phyloP scores from a whole-genome alignment of 2,888 invertebrate species.

The Trichacis sp. region DNA sequence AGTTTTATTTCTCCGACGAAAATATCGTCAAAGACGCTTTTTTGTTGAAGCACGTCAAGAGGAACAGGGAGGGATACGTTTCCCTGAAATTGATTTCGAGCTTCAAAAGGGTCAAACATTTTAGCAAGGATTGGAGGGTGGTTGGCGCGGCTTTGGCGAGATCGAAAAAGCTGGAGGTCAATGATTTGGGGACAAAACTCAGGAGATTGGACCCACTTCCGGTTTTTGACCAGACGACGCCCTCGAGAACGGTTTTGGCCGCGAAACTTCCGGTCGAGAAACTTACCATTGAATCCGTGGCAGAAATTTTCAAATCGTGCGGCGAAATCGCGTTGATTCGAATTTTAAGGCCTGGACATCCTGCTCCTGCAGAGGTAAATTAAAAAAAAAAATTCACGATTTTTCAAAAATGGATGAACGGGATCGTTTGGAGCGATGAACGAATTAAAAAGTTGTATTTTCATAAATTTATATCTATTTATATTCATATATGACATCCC shows the following conservation, averaged over 20 bases:
- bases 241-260: conserved; percentile 91
- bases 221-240: conserved; percentile 91
- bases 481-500: no score
- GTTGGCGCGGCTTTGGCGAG: conserved; percentile 89
- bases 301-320: conserved; percentile 87
- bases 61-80: conserved; percentile 96
- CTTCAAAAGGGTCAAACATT: conserved; percentile 93
- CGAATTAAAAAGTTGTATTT: no score
- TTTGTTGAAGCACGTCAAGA: conserved; percentile 91
- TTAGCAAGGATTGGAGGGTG: conserved; percentile 94
- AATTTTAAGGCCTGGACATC: conserved; percentile 88
- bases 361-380: conserved; percentile 86
- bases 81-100: conserved; percentile 94
- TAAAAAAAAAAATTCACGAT: no score
- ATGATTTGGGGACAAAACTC: conserved; percentile 91
- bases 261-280: conserved; percentile 87
- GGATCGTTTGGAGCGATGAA: no score
- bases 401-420: no score
- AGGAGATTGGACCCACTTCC: conserved; percentile 87
- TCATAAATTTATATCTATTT: no score
- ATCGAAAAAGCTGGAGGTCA: conserved; percentile 85
- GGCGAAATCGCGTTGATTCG: conserved; percentile 92
- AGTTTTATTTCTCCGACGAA: conserved; percentile 95
- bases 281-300: conserved; percentile 90
- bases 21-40: conserved; percentile 96